Conservation (phyloP, 2,797 vertebrate genomes). For the Lepus townsendii region DNA sequence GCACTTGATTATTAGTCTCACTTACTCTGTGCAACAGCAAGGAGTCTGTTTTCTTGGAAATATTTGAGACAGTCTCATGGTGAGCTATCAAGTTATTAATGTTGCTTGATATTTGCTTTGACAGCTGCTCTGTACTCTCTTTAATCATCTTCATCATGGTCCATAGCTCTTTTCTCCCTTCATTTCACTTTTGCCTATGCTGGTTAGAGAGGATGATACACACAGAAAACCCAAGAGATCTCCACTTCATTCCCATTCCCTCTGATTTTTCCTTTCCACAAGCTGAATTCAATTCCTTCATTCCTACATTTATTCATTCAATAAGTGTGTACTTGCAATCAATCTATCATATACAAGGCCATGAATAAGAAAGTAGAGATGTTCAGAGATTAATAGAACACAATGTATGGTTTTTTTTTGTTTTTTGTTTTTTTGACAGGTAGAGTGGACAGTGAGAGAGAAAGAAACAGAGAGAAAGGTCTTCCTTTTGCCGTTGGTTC, state of each 20-base stretch:
- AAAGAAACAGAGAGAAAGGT: too few relatives aligned
- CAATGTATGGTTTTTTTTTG: neutral
- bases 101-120: slow-evolving; percentile 90
- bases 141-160: slow-evolving; percentile 89
- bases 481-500: too few relatives aligned
- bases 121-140: slow-evolving; percentile 88
- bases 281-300: slow-evolving; percentile 8
- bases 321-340: neutral
- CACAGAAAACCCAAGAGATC: slow-evolving; percentile 76
- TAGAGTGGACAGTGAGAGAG: too few relatives aligned
- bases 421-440: too few relatives aligned
- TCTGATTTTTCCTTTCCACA: slow-evolving; percentile 65
- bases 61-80: slow-evolving; percentile 84
- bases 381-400: neutral
- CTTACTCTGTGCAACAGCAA: slow-evolving; percentile 82
- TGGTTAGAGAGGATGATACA: slow-evolving; percentile 77
- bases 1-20: slow-evolving; percentile 78
- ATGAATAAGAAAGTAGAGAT: neutral
- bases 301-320: neutral
- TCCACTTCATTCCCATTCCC: neutral
- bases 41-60: slow-evolving; percentile 85
- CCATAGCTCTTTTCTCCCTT: slow-evolving; percentile 82
- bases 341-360: neutral
- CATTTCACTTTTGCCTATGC: slow-evolving; percentile 86
- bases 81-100: slow-evolving; percentile 90